These are phyloP conservation scores for Homalodisca vitripennis DNA, from an alignment of 1,140 invertebrate species.

Conservation along the genomic window DNA sequence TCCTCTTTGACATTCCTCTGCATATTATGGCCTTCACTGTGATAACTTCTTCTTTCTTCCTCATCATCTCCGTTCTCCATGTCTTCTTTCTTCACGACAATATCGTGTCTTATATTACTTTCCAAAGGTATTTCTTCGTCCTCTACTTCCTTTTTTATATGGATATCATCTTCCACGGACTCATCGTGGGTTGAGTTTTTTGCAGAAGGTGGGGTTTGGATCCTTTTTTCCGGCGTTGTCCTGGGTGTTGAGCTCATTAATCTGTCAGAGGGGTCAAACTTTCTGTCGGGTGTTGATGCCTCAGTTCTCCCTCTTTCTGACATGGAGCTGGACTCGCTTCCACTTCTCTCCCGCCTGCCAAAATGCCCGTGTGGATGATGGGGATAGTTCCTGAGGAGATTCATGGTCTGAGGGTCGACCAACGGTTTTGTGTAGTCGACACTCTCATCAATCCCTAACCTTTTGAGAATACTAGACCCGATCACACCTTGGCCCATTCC, in stretches of 20 bases:
- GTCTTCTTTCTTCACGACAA: conserved; percentile 45
- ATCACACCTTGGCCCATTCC: conserved; percentile 68
- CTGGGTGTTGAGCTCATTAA: conserved; percentile 58
- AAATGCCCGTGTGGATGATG: conserved; percentile 55
- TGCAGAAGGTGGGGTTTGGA: conserved; percentile 50
- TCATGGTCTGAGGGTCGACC: conserved; percentile 84
- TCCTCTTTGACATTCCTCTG: conserved; percentile 39
- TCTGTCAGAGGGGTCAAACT: conserved; percentile 57
- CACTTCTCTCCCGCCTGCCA: conserved; percentile 72
- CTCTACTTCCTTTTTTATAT: conserved; percentile 57
- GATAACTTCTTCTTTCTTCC: conserved; percentile 52
- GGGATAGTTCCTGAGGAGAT: conserved; percentile 72
- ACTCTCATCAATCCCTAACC: conserved; percentile 91
- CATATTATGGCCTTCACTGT: conserved; percentile 46
- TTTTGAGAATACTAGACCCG: conserved; percentile 85
- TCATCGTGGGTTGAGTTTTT: conserved; percentile 44
- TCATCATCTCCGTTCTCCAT: conserved; percentile 57
- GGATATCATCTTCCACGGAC: conserved; percentile 46
- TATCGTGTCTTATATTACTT: conserved; percentile 28
- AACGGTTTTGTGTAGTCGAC: conserved; percentile 89
- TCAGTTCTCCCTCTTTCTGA: conserved; percentile 74
- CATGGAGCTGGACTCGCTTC: conserved; percentile 82
- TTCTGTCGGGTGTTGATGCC: conserved; percentile 72
- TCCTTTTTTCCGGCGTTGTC: conserved; percentile 70
- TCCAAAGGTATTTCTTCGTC: conserved; percentile 48